phyloP scores from a whole-genome alignment of 1,140 invertebrate genomes.

The Formica selysi region DNA sequence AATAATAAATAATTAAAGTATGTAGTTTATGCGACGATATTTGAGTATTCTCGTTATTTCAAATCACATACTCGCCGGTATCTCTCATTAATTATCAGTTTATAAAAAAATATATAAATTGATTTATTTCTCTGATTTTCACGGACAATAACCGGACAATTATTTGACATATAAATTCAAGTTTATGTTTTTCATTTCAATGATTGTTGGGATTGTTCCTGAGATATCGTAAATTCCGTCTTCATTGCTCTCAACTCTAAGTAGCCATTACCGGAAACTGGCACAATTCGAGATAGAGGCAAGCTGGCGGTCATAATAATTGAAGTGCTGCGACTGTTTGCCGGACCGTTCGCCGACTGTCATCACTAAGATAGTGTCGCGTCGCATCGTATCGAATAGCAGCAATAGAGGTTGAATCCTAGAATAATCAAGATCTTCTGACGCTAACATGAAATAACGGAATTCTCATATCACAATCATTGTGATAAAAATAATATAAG shows the following conservation, averaged over 20 bases:
- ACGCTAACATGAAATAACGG: conserved; percentile 6
- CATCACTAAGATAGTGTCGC: conserved; percentile 46
- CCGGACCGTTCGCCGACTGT: conserved; percentile 32
- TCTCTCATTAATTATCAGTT: too few relatives aligned
- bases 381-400: not conserved
- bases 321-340: conserved; percentile 23
- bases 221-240: not conserved
- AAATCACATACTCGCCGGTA: too few relatives aligned
- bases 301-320: conserved; percentile 30
- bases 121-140: not conserved
- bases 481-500: not conserved
- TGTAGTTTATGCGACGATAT: too few relatives aligned
- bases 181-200: not conserved
- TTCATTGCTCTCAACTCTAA: not conserved
- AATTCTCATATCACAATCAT: not conserved
- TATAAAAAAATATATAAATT: not conserved
- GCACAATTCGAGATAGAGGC: conserved; percentile 29
- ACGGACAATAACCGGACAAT: not conserved
- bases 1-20: too few relatives aligned
- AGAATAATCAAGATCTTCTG: not conserved
- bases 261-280: conserved; percentile 20
- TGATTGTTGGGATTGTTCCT: not conserved
- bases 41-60: too few relatives aligned
- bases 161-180: not conserved
- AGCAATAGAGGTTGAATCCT: not conserved